These are phyloP conservation scores for Drosophila conformis DNA, from an alignment of 2,888 invertebrate genomes.

Conservation along the genomic window DNA sequence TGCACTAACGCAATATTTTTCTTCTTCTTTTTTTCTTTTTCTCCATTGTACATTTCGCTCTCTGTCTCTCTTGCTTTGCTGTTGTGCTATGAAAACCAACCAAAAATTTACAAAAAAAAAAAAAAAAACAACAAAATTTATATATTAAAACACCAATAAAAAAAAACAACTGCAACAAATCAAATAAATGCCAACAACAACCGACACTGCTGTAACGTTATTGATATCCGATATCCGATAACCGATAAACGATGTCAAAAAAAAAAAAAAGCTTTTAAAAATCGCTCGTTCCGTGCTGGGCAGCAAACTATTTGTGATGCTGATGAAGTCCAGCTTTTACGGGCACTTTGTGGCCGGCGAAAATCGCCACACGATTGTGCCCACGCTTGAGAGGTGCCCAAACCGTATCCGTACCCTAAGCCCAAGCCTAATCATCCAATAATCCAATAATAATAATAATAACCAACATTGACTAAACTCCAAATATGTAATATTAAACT, in stretches of 20 bases:
- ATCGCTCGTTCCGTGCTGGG: conserved; percentile 91
- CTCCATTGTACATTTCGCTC: conserved; percentile 48
- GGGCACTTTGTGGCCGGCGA: conserved; percentile 99
- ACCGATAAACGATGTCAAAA: conserved; percentile 9
- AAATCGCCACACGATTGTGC: conserved; percentile 93
- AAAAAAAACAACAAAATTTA: not conserved
- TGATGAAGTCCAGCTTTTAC: conserved; percentile 98
- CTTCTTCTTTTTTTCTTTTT: conserved; percentile 67
- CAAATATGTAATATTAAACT: not conserved
- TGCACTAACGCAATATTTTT: conserved; percentile 71
- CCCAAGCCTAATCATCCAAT: conserved; percentile 4
- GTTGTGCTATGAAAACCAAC: conserved; percentile 31
- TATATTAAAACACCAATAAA: conserved; percentile 11
- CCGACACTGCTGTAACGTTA: conserved; percentile 10
- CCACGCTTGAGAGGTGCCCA: conserved; percentile 90
- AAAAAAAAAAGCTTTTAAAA: conserved; percentile 91
- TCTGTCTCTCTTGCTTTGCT: conserved; percentile 41
- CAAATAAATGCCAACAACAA: not conserved
- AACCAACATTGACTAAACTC: conserved; percentile 6
- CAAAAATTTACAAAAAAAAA: conserved; percentile 5
- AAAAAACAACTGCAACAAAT: not conserved
- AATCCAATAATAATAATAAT: conserved; percentile 2
- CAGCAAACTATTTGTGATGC: conserved; percentile 90
- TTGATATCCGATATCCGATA: conserved; percentile 18
- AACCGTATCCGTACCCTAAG: conserved; percentile 15